Conservation (phyloP, 2,888 invertebrate genomes). For the Lumbricus terrestris region DNA sequence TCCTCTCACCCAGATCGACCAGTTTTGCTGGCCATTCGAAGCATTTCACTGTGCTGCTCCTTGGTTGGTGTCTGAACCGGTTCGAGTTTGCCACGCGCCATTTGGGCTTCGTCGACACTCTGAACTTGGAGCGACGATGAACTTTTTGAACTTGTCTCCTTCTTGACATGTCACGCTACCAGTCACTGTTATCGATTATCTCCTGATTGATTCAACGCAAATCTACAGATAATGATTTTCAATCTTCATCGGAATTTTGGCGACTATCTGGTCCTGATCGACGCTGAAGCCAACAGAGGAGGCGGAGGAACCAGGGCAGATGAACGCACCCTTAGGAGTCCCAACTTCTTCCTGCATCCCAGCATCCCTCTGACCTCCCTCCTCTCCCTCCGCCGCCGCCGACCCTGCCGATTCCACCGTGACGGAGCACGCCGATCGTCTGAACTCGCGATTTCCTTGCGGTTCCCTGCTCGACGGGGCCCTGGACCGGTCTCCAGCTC, state of each 20-base stretch:
- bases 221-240: constrained; percentile 9
- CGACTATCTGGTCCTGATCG: neutral
- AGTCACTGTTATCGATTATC: neutral
- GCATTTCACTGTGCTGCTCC: neutral
- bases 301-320: neutral
- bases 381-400: neutral
- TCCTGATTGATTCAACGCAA: neutral
- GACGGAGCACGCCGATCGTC: neutral
- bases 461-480: neutral
- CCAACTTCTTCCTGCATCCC: neutral
- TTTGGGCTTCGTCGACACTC: neutral
- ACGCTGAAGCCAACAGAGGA: neutral
- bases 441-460: neutral
- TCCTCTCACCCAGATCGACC: neutral
- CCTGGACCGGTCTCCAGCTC: neutral
- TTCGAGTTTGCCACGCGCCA: neutral
- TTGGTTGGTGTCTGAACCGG: neutral
- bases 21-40: neutral
- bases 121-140: neutral
- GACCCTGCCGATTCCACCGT: no score
- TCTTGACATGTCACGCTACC: neutral
- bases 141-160: neutral
- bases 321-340: neutral
- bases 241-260: constrained; percentile 3
- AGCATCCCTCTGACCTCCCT: neutral